Percentiles rank a stretch among this genome's conserved stretches.
Conservation (phyloP, 2,113 vertebrate species). For the Arizona elegans region DNA sequence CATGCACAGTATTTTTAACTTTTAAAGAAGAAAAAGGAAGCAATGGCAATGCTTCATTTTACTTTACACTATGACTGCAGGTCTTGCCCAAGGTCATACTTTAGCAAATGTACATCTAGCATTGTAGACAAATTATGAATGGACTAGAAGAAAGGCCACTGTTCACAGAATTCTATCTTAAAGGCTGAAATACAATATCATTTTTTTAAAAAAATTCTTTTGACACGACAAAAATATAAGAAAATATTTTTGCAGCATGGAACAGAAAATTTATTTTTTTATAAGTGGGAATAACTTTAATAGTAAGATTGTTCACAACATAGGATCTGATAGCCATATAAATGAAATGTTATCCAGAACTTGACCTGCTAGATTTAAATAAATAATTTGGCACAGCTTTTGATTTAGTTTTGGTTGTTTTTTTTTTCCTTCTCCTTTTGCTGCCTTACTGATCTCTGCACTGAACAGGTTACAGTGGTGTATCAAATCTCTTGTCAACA, state of each 20-base stretch:
- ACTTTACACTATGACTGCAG: slow-evolving; percentile 77
- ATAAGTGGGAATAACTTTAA: slow-evolving; percentile 41
- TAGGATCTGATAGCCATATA: slow-evolving; percentile 12
- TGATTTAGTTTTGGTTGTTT: background rate
- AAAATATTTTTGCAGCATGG: slow-evolving; percentile 61
- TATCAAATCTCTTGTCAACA: background rate
- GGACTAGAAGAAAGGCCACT: slow-evolving; percentile 73
- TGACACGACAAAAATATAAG: slow-evolving; percentile 48
- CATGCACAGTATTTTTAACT: slow-evolving; percentile 86
- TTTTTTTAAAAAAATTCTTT: slow-evolving; percentile 71
- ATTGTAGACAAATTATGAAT: slow-evolving; percentile 78
- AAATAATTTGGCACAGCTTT: background rate
- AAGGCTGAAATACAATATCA: slow-evolving; percentile 69
- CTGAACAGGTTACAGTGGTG: slow-evolving; percentile 9
- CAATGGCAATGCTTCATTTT: slow-evolving; percentile 79
- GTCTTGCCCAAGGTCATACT: slow-evolving; percentile 81
- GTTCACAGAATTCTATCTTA: slow-evolving; percentile 76
- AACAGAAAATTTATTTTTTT: slow-evolving; percentile 52
- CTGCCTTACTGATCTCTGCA: background rate
- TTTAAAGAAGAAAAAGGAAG: slow-evolving; percentile 74
- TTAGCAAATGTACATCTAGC: slow-evolving; percentile 75
- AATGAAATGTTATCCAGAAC: slow-evolving; percentile 10
- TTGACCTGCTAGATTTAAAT: slow-evolving; percentile 20
- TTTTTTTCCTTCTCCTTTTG: slow-evolving; percentile 5
- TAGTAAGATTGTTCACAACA: slow-evolving; percentile 34